phyloP scores from a whole-genome alignment of 2,888 invertebrate genomes.

The Cotesia congregata region DNA sequence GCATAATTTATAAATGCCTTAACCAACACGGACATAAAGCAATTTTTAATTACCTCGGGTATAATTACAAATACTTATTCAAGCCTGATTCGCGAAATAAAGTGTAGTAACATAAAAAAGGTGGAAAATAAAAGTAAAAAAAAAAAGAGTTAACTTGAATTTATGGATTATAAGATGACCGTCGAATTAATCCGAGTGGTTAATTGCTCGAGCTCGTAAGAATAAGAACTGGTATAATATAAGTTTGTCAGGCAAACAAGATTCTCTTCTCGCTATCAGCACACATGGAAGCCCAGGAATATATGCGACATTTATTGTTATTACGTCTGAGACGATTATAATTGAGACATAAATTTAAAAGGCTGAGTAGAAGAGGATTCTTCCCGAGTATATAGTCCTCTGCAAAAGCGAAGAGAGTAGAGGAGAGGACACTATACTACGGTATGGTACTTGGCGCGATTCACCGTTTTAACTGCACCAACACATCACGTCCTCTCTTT shows the following conservation, averaged over 20 bases:
- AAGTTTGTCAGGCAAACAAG: constrained; percentile 58
- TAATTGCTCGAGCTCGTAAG: constrained; percentile 51
- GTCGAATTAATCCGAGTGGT: constrained; percentile 50
- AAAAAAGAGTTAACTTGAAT: too few species aligned
- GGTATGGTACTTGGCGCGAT: constrained; percentile 35
- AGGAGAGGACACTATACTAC: too few species aligned
- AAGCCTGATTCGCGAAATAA: too few species aligned
- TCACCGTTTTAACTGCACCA: constrained; percentile 14
- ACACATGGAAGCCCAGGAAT: constrained; percentile 36
- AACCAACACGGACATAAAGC: not conserved
- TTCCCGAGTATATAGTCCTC: constrained; percentile 44
- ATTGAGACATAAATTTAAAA: constrained; percentile 61
- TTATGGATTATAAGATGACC: not conserved
- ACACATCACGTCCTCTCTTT: not conserved
- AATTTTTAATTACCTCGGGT: not conserved
- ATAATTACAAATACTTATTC: too few species aligned
- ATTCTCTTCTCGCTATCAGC: constrained; percentile 50
- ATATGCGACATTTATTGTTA: constrained; percentile 63
- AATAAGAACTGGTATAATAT: constrained; percentile 46
- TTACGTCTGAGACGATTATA: constrained; percentile 59
- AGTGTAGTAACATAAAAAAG: constrained; percentile 12
- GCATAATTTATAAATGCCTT: not conserved
- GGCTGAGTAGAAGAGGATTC: constrained; percentile 32
- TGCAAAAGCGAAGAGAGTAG: too few species aligned
- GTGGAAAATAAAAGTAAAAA: constrained; percentile 19